These are phyloP conservation scores for Sterna hirundo DNA, from an alignment of 2,113 vertebrate species.

Conservation along the genomic window DNA sequence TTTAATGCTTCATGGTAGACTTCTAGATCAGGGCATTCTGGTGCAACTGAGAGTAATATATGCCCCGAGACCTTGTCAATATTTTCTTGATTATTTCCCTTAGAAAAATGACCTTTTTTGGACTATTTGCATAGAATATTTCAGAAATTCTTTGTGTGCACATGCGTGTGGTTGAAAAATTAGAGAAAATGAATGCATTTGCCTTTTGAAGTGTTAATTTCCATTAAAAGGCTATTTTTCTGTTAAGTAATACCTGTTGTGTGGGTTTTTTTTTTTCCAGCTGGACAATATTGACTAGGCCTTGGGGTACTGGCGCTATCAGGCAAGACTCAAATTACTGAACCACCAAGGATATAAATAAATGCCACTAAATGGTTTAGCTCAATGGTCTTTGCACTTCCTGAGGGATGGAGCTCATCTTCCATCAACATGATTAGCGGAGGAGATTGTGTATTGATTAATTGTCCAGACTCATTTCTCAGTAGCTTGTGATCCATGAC, in stretches of 20 bases:
- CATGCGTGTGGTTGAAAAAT: background rate
- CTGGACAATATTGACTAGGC: background rate
- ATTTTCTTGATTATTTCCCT: background rate
- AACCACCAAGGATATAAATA: constrained; percentile 37
- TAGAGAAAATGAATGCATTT: background rate
- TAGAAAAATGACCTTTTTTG: background rate
- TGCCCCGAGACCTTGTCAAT: background rate
- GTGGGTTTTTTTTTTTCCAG: background rate
- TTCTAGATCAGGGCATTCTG: background rate
- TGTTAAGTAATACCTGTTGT: background rate
- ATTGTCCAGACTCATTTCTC: constrained; percentile 39
- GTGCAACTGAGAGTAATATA: background rate
- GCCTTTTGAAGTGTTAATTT: background rate
- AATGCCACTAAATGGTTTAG: constrained; percentile 26
- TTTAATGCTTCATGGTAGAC: background rate
- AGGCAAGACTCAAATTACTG: constrained; percentile 27
- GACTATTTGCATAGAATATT: background rate
- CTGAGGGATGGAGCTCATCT: constrained; percentile 6
- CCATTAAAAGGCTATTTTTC: background rate
- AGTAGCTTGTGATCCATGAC: background rate
- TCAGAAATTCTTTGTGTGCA: background rate
- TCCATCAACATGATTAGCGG: constrained; percentile 26
- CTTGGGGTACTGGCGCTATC: background rate
- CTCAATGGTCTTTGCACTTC: constrained; percentile 40
- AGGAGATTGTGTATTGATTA: constrained; percentile 58